Evolutionary conservation across 2,888 invertebrate species (phyloP), one percentile per base, ranked within the genome.

Genomic region (Pollenia griseotomentosa): DNA sequence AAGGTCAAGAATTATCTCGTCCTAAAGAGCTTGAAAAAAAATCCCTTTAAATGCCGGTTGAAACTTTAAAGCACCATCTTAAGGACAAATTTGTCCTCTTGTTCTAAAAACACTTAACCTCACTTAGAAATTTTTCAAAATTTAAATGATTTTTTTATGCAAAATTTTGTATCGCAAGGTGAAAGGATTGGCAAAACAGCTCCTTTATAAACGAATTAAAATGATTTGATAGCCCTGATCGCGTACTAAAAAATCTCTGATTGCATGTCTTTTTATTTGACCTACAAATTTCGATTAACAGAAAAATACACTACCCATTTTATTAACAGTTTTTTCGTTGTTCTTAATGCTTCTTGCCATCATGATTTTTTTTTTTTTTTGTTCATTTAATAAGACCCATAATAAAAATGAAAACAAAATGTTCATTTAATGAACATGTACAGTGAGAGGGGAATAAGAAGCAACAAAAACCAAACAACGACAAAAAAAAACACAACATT

Each of bases 361-460:
- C 23, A 66, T 48, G 33, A 48, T 53, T 53, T 16, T 0, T 10
- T 14, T 33, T 61, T 61, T 8, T 42, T n/a, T n/a, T n/a, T n/a
- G n/a, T n/a, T 42, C 7, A 46, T 23, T 71, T 42, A 65, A 42
- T 51, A 19, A 57, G 59, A 19, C 42, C 53, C 48, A 59, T 48
- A 63, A 48, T 40, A 33, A 23, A 73, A 63, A 66, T 51, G 53
- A 68, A 83, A 79, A 79, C 42, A 79, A 83, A 86, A 83, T 75
- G 75, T 57, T 71, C 71, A 80, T 65, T 86, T 83, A 86, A 80
- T 75, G 65, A 86, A 82, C 82, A 86, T 81, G 71, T 82, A 73
- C 59, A 61, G 65, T 63, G n/a, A 7, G 42, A n/a, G 53, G 61
- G 14, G 57, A 66, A 71, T 63, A 61, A 19, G 66, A 74, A 48